A percentile compares a stretch with the other conserved stretches of the same genome.
phyloP scores from a whole-genome alignment of 2,797 vertebrate genomes.

The Discoglossus pictus region DNA sequence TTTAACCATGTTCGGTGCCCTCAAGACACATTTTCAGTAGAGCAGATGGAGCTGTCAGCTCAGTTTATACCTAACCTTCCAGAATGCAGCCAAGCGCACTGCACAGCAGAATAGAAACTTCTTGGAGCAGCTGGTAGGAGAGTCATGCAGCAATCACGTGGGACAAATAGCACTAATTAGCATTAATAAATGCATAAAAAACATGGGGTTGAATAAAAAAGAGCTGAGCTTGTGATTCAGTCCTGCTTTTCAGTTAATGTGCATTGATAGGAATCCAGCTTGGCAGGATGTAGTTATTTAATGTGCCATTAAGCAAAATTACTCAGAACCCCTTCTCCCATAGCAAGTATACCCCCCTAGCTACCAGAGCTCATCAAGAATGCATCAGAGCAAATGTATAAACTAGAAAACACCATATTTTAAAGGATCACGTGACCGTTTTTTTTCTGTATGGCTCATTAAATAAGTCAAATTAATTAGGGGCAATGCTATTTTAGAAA shows the following conservation, averaged over 20 bases:
- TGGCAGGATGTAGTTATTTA: conserved; percentile 6
- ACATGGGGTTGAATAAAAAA: not conserved
- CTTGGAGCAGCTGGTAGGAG: conserved; percentile 51
- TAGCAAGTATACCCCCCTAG: conserved; percentile 24
- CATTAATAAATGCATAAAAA: conserved; percentile 44
- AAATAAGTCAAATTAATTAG: too few species aligned
- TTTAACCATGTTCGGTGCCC: conserved; percentile 37
- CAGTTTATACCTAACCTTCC: conserved; percentile 32
- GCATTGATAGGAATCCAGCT: conserved; percentile 1
- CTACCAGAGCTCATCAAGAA: conserved; percentile 3
- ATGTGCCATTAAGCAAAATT: conserved; percentile 29
- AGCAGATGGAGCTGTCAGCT: conserved; percentile 57
- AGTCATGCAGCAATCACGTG: not conserved
- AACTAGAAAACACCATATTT: conserved; percentile 1
- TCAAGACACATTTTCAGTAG: conserved; percentile 21
- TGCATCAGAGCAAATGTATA: conserved; percentile 6
- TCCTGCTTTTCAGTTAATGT: not conserved
- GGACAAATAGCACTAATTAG: conserved; percentile 25
- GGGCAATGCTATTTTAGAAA: too few species aligned
- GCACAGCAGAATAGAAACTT: conserved; percentile 14
- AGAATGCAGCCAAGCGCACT: conserved; percentile 51
- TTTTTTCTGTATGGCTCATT: too few species aligned
- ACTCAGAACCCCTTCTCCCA: not conserved
- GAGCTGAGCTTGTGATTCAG: not conserved
- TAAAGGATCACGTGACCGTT: too few species aligned